Percentiles rank a stretch among this genome's conserved stretches.
Evolutionary conservation across 2,888 invertebrate species (phyloP).

Genomic region (Rapana venosa): DNA sequence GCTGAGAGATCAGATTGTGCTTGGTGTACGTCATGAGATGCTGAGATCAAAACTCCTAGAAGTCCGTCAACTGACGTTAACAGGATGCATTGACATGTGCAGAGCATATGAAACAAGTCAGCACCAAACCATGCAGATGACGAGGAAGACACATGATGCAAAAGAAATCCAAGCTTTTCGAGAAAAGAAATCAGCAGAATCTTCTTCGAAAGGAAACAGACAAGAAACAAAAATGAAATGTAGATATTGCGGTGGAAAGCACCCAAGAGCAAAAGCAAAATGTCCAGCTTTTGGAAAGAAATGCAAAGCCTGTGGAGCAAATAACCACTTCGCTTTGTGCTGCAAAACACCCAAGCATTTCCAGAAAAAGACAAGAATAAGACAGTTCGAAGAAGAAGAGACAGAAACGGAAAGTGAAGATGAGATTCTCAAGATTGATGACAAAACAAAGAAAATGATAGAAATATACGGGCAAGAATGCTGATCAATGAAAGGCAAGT

Average conservation of each 20-base stretch:
- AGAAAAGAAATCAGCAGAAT: background rate
- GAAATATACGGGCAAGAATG: background rate
- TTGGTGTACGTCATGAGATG: background rate
- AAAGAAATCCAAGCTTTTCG: background rate
- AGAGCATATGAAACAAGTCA: constrained; percentile 14
- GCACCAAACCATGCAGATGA: background rate
- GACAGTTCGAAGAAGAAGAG: background rate
- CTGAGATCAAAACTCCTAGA: background rate
- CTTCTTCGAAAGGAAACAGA: background rate
- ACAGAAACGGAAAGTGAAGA: background rate
- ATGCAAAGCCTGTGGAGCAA: background rate
- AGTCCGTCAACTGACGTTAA: background rate
- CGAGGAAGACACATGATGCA: background rate
- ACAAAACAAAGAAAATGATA: background rate
- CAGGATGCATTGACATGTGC: background rate
- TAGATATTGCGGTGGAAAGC: background rate
- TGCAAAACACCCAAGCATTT: background rate
- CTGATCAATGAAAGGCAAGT: background rate
- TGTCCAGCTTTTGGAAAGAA: background rate
- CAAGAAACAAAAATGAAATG: background rate
- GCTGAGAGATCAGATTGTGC: constrained; percentile 15
- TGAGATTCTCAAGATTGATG: background rate
- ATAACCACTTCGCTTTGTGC: constrained; percentile 7
- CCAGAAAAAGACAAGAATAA: background rate
- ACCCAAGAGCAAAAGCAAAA: background rate